phyloP scores from a whole-genome alignment of 2,888 invertebrate genomes.

The Taphrorychus bicolor region DNA sequence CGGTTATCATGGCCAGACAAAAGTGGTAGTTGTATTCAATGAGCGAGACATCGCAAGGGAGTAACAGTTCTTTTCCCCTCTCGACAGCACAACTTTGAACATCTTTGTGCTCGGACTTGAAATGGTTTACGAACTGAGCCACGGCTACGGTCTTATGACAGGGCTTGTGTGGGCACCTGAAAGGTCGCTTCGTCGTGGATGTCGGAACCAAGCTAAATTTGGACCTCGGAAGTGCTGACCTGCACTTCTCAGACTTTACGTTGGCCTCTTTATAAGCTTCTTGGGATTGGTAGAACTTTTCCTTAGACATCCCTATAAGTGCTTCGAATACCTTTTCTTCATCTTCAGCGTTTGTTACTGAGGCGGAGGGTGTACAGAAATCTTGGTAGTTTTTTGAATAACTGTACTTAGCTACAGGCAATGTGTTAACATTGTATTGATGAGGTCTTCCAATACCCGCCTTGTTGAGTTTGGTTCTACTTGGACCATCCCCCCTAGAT shows the following conservation, averaged over 20 bases:
- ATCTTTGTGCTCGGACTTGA: conserved; percentile 55
- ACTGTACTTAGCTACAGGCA: conserved; percentile 20
- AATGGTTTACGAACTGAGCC: conserved; percentile 54
- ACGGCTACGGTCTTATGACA: conserved; percentile 55
- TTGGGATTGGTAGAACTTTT: conserved; percentile 27
- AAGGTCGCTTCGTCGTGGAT: conserved; percentile 42
- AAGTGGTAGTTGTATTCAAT: conserved; percentile 49
- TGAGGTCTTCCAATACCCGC: conserved; percentile 54
- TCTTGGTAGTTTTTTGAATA: conserved; percentile 33
- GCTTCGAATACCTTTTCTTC: conserved; percentile 36
- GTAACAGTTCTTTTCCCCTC: conserved; percentile 49
- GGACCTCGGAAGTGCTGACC: conserved; percentile 18
- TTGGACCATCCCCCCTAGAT: conserved; percentile 49
- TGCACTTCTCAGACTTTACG: background rate
- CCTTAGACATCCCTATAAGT: conserved; percentile 33
- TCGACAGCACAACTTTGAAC: conserved; percentile 48
- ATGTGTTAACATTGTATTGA: conserved; percentile 47
- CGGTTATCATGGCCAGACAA: conserved; percentile 53
- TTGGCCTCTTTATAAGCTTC: background rate
- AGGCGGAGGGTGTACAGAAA: conserved; percentile 24
- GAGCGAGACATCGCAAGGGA: conserved; percentile 49
- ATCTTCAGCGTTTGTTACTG: conserved; percentile 8
- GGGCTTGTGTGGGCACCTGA: conserved; percentile 54
- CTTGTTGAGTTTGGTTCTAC: conserved; percentile 50
- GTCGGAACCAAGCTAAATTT: conserved; percentile 14